phyloP scores from a whole-genome alignment of 2,888 invertebrate genomes.

The Synanthedon tipuliformis region DNA sequence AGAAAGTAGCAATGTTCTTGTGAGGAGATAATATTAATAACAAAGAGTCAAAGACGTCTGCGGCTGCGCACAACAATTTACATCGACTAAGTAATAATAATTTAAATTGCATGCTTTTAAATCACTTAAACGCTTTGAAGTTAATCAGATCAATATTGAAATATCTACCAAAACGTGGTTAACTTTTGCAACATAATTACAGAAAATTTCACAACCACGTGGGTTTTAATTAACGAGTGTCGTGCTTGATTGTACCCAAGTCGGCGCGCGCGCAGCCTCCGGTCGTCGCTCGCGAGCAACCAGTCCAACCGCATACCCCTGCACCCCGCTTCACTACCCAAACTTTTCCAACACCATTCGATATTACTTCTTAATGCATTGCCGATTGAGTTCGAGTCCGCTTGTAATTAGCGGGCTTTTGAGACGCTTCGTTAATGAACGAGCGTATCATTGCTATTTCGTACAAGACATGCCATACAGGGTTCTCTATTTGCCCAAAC shows the following conservation, averaged over 20 bases:
- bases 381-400: conserved; percentile 13
- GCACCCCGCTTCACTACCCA: conserved; percentile 36
- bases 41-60: too few relatives aligned
- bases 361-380: conserved; percentile 20
- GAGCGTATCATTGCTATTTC: conserved; percentile 41
- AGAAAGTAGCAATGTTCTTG: too few relatives aligned
- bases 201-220: conserved; percentile 21
- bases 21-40: too few relatives aligned
- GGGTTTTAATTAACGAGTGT: conserved; percentile 36
- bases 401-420: conserved; percentile 11
- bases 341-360: conserved; percentile 27
- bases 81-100: too few relatives aligned
- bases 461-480: conserved; percentile 55
- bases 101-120: too few relatives aligned
- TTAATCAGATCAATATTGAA: not conserved
- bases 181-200: too few relatives aligned
- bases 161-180: not conserved
- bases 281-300: conserved; percentile 65
- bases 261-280: conserved; percentile 61
- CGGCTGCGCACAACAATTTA: too few relatives aligned
- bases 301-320: conserved; percentile 59
- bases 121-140: too few relatives aligned
- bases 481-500: conserved; percentile 49
- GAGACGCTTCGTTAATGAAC: conserved; percentile 15
- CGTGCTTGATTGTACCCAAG: conserved; percentile 34